phyloP scores from a whole-genome alignment of 2,113 vertebrate species.

The Cromileptes altivelis region DNA sequence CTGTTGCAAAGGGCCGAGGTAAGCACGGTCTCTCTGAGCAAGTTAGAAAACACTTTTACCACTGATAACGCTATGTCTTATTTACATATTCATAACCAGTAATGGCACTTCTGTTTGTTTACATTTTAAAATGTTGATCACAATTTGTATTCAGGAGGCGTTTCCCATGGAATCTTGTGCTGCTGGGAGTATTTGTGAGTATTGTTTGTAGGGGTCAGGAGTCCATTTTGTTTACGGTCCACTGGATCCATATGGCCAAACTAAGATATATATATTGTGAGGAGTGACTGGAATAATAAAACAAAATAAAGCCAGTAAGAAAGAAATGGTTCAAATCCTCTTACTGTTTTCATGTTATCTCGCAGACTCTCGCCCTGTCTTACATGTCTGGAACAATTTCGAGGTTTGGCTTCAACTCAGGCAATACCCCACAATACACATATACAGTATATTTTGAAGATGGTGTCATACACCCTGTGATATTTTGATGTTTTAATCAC shows the following conservation, averaged over 20 bases:
- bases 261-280: not conserved
- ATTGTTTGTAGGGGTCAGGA: slow-evolving; percentile 21
- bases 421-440: not conserved
- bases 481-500: slow-evolving; percentile 6
- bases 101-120: not conserved
- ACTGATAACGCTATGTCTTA: not conserved
- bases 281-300: not conserved
- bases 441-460: slow-evolving; percentile 12
- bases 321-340: not conserved
- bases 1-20: slow-evolving; percentile 95
- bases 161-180: slow-evolving; percentile 94
- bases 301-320: not conserved
- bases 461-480: not conserved
- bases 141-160: slow-evolving; percentile 87
- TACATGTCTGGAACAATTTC: slow-evolving; percentile 93
- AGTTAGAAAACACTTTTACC: not conserved
- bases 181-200: slow-evolving; percentile 94
- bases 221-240: not conserved
- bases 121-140: not conserved
- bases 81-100: slow-evolving; percentile 14
- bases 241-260: not conserved
- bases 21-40: slow-evolving; percentile 59
- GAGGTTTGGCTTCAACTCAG: slow-evolving; percentile 83
- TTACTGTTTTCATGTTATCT: slow-evolving; percentile 16
- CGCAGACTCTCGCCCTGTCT: slow-evolving; percentile 92